Percentiles rank a stretch among this genome's conserved stretches.
These are phyloP conservation scores for Eretmocerus hayati DNA, from an alignment of 2,888 invertebrate species.

Conservation along the genomic window DNA sequence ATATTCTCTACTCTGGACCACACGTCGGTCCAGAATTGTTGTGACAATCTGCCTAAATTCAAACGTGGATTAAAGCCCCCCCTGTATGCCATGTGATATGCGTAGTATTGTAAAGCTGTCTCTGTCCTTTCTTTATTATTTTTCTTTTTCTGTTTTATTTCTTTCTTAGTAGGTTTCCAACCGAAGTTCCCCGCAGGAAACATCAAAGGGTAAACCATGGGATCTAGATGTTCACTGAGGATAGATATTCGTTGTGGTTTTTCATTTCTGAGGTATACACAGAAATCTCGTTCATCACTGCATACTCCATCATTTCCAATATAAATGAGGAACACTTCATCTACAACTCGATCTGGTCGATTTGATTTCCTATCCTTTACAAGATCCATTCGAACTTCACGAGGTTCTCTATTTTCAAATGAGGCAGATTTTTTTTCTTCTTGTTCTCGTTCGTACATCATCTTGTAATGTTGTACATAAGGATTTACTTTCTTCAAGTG, in stretches of 20 bases:
- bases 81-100: not conserved
- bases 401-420: not conserved
- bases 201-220: not conserved
- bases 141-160: not conserved
- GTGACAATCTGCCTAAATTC: not conserved
- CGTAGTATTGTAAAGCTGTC: not conserved
- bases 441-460: slow-evolving; percentile 9
- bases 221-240: slow-evolving; percentile 2
- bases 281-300: not conserved
- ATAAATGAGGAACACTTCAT: slow-evolving; percentile 1
- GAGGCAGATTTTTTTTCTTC: slow-evolving; percentile 1
- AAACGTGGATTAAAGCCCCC: not conserved
- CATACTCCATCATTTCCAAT: not conserved
- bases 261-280: not conserved
- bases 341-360: not conserved
- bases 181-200: not conserved
- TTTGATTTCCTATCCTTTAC: not conserved
- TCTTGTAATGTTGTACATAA: slow-evolving; percentile 7
- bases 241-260: not conserved
- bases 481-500: not conserved
- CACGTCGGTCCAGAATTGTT: not conserved
- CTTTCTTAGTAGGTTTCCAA: not conserved
- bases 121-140: not conserved
- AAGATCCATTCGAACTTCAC: not conserved
- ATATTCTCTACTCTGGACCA: not conserved